These are phyloP conservation scores for Chloroceryle aenea DNA, from an alignment of 2,113 vertebrate genomes.

Conservation along the genomic window DNA sequence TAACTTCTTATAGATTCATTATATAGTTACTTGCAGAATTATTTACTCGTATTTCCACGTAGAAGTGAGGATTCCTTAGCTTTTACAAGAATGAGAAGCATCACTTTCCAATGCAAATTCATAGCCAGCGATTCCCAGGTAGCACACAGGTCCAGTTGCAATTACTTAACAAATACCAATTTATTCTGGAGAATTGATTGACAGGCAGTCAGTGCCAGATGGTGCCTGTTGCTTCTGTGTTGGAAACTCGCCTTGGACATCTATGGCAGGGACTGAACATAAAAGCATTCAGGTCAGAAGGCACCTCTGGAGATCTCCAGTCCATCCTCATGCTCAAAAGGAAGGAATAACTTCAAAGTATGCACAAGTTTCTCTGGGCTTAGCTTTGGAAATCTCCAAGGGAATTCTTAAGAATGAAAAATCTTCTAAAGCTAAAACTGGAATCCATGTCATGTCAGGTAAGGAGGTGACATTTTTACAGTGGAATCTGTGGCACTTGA, in stretches of 20 bases:
- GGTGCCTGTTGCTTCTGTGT: neutral
- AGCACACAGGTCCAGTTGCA: neutral
- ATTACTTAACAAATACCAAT: neutral
- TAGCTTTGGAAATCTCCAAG: neutral
- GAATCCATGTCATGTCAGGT: neutral
- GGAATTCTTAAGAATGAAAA: neutral
- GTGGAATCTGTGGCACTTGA: neutral
- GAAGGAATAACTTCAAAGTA: neutral
- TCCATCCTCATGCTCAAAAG: neutral
- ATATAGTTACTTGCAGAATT: neutral
- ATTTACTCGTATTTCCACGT: neutral
- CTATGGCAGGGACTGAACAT: neutral
- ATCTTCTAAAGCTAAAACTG: neutral
- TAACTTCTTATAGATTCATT: neutral
- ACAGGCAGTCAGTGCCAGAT: neutral
- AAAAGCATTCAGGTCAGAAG: neutral
- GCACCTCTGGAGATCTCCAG: neutral
- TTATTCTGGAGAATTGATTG: neutral
- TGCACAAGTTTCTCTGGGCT: neutral
- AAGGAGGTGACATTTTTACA: rapidly evolving
- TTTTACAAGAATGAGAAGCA: neutral
- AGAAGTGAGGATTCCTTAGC: neutral
- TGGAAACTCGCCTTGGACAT: neutral
- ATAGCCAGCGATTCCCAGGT: neutral
- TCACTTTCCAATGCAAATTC: neutral